Conservation (phyloP, 2,113 vertebrate species). For the Eudyptes chrysolophus region DNA sequence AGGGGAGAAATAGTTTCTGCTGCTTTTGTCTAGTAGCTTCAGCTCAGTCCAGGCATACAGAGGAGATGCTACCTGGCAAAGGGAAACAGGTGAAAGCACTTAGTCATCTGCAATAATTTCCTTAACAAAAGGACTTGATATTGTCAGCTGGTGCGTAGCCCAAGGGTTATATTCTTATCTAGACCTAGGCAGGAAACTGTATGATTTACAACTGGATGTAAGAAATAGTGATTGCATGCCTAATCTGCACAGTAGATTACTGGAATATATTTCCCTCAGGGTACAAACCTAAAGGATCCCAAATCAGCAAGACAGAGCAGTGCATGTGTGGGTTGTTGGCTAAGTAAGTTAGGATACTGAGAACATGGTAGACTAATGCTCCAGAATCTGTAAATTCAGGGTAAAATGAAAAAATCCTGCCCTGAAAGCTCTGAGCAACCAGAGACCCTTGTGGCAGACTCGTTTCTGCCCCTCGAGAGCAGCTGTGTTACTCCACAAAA, state of each 20-base stretch:
- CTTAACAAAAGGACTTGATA: conserved; percentile 16
- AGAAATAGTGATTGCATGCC: neutral
- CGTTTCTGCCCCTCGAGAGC: neutral
- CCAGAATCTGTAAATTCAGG: neutral
- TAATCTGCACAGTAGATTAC: neutral
- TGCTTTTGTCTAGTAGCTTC: neutral
- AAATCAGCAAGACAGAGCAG: neutral
- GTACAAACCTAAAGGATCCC: neutral
- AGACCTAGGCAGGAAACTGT: neutral
- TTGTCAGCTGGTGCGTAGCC: neutral
- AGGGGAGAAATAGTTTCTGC: neutral
- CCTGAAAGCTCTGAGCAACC: neutral
- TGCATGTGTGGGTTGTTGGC: neutral
- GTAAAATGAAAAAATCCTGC: neutral
- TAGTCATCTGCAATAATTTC: conserved; percentile 9
- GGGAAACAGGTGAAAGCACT: conserved; percentile 13
- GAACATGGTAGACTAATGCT: neutral
- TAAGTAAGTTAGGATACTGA: neutral
- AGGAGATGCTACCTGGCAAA: neutral
- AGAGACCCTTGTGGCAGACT: neutral
- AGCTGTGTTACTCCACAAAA: neutral
- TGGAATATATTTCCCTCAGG: neutral
- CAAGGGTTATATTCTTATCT: conserved; percentile 18
- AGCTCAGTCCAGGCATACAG: neutral
- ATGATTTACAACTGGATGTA: conserved; percentile 35